Evolutionary conservation across 2,113 vertebrate species (phyloP).

Genomic region (Prunella himalayana): DNA sequence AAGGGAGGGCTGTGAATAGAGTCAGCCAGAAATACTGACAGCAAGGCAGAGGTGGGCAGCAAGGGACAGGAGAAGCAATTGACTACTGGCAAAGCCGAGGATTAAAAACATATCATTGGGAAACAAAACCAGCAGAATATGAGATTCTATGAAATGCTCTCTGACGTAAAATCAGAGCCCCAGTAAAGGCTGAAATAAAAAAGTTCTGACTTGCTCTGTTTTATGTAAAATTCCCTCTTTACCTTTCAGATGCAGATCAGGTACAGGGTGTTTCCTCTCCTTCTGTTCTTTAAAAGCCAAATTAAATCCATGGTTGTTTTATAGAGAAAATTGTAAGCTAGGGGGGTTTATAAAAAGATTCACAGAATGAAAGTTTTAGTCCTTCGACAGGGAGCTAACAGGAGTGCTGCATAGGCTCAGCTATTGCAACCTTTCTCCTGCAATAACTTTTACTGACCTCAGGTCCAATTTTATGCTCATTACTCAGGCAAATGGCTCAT

Average conservation of each 20-base stretch:
- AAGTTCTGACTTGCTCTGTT: conserved; percentile 29
- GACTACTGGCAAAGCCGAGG: background rate
- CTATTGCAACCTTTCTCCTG: background rate
- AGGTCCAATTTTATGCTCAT: conserved; percentile 28
- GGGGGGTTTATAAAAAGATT: conserved; percentile 21
- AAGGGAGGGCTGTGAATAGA: conserved; percentile 22
- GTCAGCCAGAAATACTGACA: conserved; percentile 52
- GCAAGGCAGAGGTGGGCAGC: conserved; percentile 25
- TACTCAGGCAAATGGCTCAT: background rate
- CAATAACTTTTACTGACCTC: conserved; percentile 34
- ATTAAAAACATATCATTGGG: background rate
- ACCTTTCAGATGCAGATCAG: conserved; percentile 11
- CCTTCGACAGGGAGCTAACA: background rate
- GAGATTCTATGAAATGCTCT: background rate
- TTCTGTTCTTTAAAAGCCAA: conserved; percentile 29
- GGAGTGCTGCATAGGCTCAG: background rate
- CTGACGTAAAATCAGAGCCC: background rate
- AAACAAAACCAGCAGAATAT: background rate
- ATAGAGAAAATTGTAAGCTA: conserved; percentile 20
- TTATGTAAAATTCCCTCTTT: conserved; percentile 10
- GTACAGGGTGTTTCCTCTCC: background rate
- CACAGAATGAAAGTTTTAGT: conserved; percentile 10
- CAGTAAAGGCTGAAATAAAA: conserved; percentile 5
- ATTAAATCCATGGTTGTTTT: conserved; percentile 27
- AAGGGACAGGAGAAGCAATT: background rate